Percentiles rank a stretch among this genome's conserved stretches.
phyloP scores from a whole-genome alignment of 1,140 invertebrate genomes.

The Zaprionus davidi region DNA sequence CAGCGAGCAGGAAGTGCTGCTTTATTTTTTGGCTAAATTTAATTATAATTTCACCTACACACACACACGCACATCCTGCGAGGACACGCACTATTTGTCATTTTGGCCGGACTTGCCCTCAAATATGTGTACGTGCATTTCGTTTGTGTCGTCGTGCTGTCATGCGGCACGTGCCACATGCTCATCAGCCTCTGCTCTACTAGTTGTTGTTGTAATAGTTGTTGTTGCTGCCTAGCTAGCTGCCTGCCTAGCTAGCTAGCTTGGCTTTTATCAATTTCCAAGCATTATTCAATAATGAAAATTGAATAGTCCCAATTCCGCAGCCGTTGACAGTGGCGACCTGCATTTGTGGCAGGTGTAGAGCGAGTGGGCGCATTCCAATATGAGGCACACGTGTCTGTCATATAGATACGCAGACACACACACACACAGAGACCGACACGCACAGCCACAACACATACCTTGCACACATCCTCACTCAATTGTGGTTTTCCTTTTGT shows the following conservation, averaged over 20 bases:
- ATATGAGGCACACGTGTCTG: constrained; percentile 56
- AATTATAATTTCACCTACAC: constrained; percentile 60
- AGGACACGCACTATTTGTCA: constrained; percentile 69
- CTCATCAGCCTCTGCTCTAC: constrained; percentile 6
- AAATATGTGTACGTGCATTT: constrained; percentile 64
- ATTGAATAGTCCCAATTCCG: constrained; percentile 79
- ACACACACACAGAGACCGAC: constrained; percentile 12
- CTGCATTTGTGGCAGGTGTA: constrained; percentile 23
- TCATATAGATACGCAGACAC: constrained; percentile 16
- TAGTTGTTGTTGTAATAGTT: constrained; percentile 18
- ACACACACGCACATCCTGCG: constrained; percentile 32
- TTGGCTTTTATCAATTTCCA: constrained; percentile 46
- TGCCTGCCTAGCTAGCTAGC: neutral
- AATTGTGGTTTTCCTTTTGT: constrained; percentile 81
- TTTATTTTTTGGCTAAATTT: constrained; percentile 62
- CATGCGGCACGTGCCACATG: constrained; percentile 56
- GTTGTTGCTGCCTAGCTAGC: constrained; percentile 3
- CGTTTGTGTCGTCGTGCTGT: constrained; percentile 30
- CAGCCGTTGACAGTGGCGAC: constrained; percentile 21
- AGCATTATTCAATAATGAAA: constrained; percentile 81
- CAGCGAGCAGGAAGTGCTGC: constrained; percentile 43
- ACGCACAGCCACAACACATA: constrained; percentile 3
- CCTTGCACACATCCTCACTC: constrained; percentile 43
- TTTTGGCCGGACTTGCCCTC: constrained; percentile 22
- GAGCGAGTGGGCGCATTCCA: constrained; percentile 2